Evolutionary conservation across 37 sponge, comb jelly and placozoan genomes (phyloP), one percentile per base, ranked within the genome.

Genomic region (Corticium candelabrum): DNA sequence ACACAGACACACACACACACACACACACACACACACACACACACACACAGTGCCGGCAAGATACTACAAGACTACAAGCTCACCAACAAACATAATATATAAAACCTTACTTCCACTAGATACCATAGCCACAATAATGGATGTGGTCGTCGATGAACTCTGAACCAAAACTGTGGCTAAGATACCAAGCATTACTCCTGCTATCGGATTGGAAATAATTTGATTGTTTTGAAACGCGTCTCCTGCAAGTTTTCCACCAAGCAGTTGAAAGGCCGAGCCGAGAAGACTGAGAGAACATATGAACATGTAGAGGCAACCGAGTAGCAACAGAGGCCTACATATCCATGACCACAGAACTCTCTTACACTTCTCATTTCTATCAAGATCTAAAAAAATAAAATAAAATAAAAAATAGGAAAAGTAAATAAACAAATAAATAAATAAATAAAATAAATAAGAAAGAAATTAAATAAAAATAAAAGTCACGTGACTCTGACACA

Each of bases 221-320:
- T 41, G 41, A 41, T 68, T 70, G 71, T 81, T 79, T 2, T 56
- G 50, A 27, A 83, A 79, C 73, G 67, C 7, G 50, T 83, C 79
- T 29, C 84, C 84, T 3, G 84, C 84, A 32, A 67, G 41, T 80
- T 83, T 83, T 39, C 84, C 84, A 39, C 84, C 84, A 1, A 83
- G 84, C 7, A 83, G 74, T 40, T 78, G 78, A 72, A 83, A 83
- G 1, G 79, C 84, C 33, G 43, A 43, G 41, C 77, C 77, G 33
- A 83, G 68, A 30, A 78, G 35, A 31, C 62, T 56, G 1, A 83
- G 78, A 29, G 84, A 67, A 57, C 84, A 83, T 41, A 83, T 83
- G 84, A 83, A 83, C 29, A 83, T 7, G 79, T 83, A 83, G 40
- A 83, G 74, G 40, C 69, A 62, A 39, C 40, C 79, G 2, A 83